phyloP scores from a whole-genome alignment of 2,888 invertebrate species.

The Rotaria magnacalcarata region DNA sequence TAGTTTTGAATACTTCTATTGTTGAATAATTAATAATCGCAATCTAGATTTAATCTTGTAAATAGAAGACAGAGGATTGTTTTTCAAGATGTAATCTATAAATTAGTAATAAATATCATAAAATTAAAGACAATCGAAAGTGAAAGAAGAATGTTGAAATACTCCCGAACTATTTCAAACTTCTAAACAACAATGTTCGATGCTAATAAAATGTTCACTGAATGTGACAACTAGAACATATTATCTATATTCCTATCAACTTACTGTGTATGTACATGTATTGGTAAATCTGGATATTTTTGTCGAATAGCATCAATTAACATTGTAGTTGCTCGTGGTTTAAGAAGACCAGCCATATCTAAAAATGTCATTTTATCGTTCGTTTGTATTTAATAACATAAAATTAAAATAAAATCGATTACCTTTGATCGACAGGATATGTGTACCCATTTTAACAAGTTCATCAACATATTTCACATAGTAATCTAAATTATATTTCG shows the following conservation, averaged over 20 bases:
- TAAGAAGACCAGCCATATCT: slow-evolving; percentile 92
- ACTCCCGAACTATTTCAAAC: no score
- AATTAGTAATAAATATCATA: no score
- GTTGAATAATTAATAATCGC: no score
- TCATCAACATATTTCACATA: slow-evolving; percentile 87
- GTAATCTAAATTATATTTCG: slow-evolving; percentile 89
- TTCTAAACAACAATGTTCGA: no score
- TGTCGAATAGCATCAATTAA: slow-evolving; percentile 82
- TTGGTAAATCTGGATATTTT: slow-evolving; percentile 84
- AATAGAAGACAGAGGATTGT: no score
- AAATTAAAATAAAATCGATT: not conserved
- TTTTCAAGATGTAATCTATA: no score
- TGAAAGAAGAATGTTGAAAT: no score
- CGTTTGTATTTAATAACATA: not conserved
- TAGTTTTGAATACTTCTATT: no score
- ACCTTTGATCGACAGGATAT: slow-evolving; percentile 81
- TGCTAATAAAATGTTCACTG: no score
- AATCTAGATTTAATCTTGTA: no score
- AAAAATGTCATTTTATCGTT: not conserved
- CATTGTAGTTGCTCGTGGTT: slow-evolving; percentile 77
- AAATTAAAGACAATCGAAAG: no score
- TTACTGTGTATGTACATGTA: slow-evolving; percentile 90
- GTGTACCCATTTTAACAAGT: slow-evolving; percentile 88
- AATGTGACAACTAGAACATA: no score
- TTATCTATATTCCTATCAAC: not conserved